Evolutionary conservation across 2,113 vertebrate genomes (phyloP).

Genomic region (Sceloporus tristichus): DNA sequence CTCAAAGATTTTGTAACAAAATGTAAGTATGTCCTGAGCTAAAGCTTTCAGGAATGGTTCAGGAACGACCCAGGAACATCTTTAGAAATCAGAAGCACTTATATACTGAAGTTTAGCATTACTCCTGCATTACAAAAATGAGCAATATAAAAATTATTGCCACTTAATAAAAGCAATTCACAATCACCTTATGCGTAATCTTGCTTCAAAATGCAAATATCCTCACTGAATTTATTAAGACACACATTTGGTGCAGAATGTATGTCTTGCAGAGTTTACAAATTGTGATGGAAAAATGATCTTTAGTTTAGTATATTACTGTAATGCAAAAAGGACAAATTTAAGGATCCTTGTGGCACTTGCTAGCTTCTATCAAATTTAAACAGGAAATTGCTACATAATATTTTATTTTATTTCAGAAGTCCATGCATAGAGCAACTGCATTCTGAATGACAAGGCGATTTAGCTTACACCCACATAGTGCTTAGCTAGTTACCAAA

Average conservation of each 20-base stretch:
- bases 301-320: neutral
- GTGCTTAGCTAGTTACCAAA: neutral
- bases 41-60: neutral
- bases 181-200: neutral
- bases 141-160: constrained; percentile 30
- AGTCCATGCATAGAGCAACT: neutral
- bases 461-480: neutral
- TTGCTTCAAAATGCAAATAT: constrained; percentile 57
- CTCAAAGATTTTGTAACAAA: neutral
- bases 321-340: neutral
- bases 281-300: neutral
- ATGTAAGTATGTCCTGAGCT: neutral
- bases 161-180: neutral
- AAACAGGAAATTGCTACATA: neutral
- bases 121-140: constrained; percentile 45
- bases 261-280: neutral
- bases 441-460: neutral
- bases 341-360: neutral
- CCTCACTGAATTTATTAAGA: constrained; percentile 43
- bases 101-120: constrained; percentile 26
- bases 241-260: neutral
- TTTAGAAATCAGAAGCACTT: constrained; percentile 44
- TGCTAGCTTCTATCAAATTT: neutral
- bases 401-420: neutral
- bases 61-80: constrained; percentile 33